Base-by-base conservation (phyloP, 1,140 invertebrate genomes). In the Potamilus streckersoni region DNA sequence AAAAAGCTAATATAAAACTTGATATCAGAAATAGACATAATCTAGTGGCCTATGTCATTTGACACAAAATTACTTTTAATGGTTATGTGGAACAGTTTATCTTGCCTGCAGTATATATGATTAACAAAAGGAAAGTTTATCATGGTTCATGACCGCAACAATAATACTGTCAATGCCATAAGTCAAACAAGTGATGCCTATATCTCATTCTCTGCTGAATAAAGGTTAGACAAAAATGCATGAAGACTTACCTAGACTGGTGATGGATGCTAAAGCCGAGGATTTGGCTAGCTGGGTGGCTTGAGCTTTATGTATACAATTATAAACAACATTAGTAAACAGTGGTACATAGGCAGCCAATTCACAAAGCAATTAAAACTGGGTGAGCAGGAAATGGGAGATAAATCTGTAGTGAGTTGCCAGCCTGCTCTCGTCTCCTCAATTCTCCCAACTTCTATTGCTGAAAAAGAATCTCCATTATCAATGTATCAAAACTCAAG, bases 211-310 rank as follows among this genome's bases (percentile, higher is more conserved):
- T 49, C 38, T 49, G 38, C 38, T 49, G 38, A 49, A 8, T 49
- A 6, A 49, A 49, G 38, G 38, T 11, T 49, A 49, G 38, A 49
- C 11, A 49, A 6, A 49, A 49, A 49, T 49, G 38, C 38, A n/a
- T 67, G 13, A 60, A 27, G 71, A 93, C 93, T 93, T 91, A 94
- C 93, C 93, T 84, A 93, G 91, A 83, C 92, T 91, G 83, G 93
- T 92, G 86, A 94, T 91, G 91, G 93, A 93, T 86, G 92, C 92
- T 91, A 94, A 92, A 91, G 93, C 93, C 86, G 92, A 91, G 89
- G 91, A 92, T 91, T 93, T 92, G 92, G 92, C 91, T 85, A 93
- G 90, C 88, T 93, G 91, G 90, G 91, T 91, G 89, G 93, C 92
- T 90, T 93, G 92, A 91, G 91, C 92, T 92, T 93, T 93, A 75